These are phyloP conservation scores for Cetoscarus ocellatus DNA, from an alignment of 2,797 vertebrate genomes.

Conservation along the genomic window DNA sequence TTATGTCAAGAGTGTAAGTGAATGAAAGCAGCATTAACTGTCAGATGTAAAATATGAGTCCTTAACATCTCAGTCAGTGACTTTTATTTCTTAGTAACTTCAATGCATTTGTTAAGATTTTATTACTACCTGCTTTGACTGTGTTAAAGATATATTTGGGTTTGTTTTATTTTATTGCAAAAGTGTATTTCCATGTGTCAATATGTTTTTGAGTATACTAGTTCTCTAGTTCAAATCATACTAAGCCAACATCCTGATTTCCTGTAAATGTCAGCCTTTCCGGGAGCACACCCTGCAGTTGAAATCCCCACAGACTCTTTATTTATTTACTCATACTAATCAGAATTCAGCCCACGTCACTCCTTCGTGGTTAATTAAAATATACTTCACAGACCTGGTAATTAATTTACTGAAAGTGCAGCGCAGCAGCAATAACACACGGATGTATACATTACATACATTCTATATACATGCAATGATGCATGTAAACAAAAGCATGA, in stretches of 20 bases:
- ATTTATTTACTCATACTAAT: constrained; percentile 74
- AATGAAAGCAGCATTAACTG: constrained; percentile 32
- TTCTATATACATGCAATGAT: constrained; percentile 62
- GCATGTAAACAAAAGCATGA: constrained; percentile 41
- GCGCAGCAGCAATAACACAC: constrained; percentile 57
- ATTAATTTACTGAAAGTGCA: constrained; percentile 72
- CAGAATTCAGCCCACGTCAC: constrained; percentile 74
- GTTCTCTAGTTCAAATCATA: constrained; percentile 19
- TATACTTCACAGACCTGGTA: constrained; percentile 61
- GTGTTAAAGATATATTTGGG: neutral
- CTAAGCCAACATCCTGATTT: constrained; percentile 32
- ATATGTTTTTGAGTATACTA: constrained; percentile 27
- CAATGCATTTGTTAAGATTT: constrained; percentile 2
- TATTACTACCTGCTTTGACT: too few species aligned
- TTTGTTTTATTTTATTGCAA: too few species aligned
- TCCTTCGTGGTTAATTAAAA: constrained; percentile 71
- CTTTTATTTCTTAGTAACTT: constrained; percentile 5
- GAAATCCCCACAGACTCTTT: constrained; percentile 58
- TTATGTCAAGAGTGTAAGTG: constrained; percentile 31
- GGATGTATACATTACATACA: constrained; percentile 58
- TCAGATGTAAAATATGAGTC: neutral
- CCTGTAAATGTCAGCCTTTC: constrained; percentile 48
- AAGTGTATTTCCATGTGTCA: neutral
- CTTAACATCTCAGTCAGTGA: constrained; percentile 12
- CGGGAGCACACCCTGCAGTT: constrained; percentile 48